phyloP scores from a whole-genome alignment of 2,797 vertebrate species.

The Liparis tanakae region DNA sequence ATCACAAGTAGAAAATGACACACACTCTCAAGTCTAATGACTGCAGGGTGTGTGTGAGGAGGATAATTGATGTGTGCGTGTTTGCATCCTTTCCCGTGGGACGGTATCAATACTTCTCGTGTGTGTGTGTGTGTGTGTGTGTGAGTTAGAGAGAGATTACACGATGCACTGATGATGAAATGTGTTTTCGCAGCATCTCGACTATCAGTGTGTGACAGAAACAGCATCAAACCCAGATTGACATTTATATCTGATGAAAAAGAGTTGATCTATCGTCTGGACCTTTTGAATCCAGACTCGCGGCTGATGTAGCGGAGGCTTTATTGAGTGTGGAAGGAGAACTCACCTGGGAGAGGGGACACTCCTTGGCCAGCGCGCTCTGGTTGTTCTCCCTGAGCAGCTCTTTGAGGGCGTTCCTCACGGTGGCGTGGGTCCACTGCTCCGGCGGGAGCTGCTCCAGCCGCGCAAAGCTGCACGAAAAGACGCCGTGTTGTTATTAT shows the following conservation, averaged over 20 bases:
- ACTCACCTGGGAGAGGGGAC: constrained; percentile 94
- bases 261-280: not conserved
- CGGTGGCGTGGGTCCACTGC: constrained; percentile 97
- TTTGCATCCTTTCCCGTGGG: constrained; percentile 70
- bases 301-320: not conserved
- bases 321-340: no score
- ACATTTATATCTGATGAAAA: constrained; percentile 5
- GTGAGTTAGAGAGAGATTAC: constrained; percentile 34
- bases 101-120: constrained; percentile 51
- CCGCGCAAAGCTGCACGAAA: constrained; percentile 86
- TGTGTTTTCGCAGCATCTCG: constrained; percentile 45
- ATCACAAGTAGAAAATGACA: constrained; percentile 71
- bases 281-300: not conserved
- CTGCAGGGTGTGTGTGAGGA: constrained; percentile 71
- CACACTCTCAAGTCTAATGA: constrained; percentile 62
- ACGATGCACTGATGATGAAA: constrained; percentile 62
- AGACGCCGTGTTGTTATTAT: not conserved
- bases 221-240: constrained; percentile 5
- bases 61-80: constrained; percentile 68
- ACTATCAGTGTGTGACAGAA: constrained; percentile 21
- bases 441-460: constrained; percentile 96
- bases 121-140: constrained; percentile 14
- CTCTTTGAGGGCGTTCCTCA: constrained; percentile 96
- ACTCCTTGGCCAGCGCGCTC: constrained; percentile 96
- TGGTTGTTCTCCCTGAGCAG: constrained; percentile 97